Evolutionary conservation across 2,888 invertebrate genomes (phyloP), one percentile per base, ranked within the genome.

Genomic region (Nemoura dubitans): DNA sequence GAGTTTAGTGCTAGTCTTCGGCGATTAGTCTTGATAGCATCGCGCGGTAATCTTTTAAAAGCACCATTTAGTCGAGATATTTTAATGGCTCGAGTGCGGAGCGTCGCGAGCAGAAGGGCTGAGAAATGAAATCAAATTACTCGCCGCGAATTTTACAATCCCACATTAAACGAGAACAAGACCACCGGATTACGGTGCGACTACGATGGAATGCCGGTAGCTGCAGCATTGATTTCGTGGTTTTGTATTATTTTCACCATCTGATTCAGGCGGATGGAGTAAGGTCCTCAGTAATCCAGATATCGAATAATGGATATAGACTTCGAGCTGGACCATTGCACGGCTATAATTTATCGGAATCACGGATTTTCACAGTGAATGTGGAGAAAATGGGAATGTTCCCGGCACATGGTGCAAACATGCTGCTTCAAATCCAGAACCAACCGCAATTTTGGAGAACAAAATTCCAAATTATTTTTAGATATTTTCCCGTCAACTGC

Each of bases 71-170:
- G 27, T 26, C 78, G 26, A 28, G 78, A 78, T 78, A 28, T 78
- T 78, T 78, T 78, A 78, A 78, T 78, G 78, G 78, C 78, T 36
- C 10, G 36, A 36, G 36, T 36, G 78, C n/a, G 27, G 10, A 28
- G 26, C 78, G 27, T 21, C 14, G 59, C 21, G 59, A 21, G 59
- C 16, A 16, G 14, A 59, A 59, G 59, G 59, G 78, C n/a, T 28
- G 78, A 1, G 2, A 78, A 78, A 78, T 78, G 3, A 78, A 78
- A 78, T 78, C n/a, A 78, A 78, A 78, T 78, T 78, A 78, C 76
- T 21, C 78, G 78, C 1, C 78, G 78, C 6, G 78, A 26, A 78
- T 78, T 78, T 78, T 78, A 26, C 5, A 78, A 10, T 78, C 26
- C 78, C 5, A 6, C 26, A 7, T 21, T 6, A 78, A 28, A 26